Evolutionary conservation across 2,888 invertebrate species (phyloP).

Genomic region (Cactoblastis cactorum): DNA sequence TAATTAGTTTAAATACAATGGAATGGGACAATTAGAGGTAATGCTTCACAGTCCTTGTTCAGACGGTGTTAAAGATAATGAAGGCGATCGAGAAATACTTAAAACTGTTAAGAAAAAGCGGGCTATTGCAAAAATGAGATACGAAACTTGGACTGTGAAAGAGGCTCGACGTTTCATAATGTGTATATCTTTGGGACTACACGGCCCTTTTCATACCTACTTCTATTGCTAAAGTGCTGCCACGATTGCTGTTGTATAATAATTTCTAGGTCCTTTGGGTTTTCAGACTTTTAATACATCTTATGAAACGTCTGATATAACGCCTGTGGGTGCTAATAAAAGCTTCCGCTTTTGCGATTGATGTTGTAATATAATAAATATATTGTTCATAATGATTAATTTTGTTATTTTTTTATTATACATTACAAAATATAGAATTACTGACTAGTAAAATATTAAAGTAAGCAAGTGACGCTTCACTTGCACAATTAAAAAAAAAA

Average conservation of each 20-base stretch:
- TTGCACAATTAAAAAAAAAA: no score
- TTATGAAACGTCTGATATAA: conserved; percentile 68
- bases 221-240: conserved; percentile 23
- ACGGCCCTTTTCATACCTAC: conserved; percentile 37
- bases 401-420: conserved; percentile 27
- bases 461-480: no score
- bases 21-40: conserved; percentile 49
- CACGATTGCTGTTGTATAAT: conserved; percentile 66
- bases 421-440: no score
- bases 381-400: conserved; percentile 45
- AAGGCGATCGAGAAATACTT: not conserved
- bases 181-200: conserved; percentile 56
- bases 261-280: conserved; percentile 59
- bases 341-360: conserved; percentile 60
- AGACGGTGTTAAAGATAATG: not conserved
- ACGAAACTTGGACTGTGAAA: conserved; percentile 24
- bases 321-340: conserved; percentile 56
- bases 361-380: conserved; percentile 62
- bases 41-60: conserved; percentile 35
- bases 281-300: conserved; percentile 54
- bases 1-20: conserved; percentile 63
- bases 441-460: no score
- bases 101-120: not conserved
- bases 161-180: conserved; percentile 62
- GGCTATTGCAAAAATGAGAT: not conserved